These are phyloP conservation scores for Australoheros scitulus DNA, from an alignment of 2,113 vertebrate species.

Conservation along the genomic window DNA sequence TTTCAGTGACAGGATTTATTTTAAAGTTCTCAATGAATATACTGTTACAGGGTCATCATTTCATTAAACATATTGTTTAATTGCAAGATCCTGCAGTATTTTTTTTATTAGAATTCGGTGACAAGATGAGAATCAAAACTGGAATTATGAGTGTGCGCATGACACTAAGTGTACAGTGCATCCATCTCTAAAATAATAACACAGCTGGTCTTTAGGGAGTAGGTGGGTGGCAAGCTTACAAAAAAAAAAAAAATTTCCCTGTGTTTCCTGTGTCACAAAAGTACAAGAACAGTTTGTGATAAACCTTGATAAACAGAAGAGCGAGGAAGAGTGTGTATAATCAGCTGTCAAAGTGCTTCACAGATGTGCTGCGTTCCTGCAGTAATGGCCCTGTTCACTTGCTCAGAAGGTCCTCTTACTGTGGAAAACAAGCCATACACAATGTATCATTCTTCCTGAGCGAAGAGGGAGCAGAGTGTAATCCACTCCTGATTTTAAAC, in stretches of 20 bases:
- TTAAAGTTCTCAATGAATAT: neutral
- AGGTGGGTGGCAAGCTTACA: slow-evolving; percentile 75
- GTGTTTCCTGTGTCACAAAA: slow-evolving; percentile 78
- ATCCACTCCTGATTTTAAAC: slow-evolving; percentile 43
- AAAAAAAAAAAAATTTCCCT: slow-evolving; percentile 73
- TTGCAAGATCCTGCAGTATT: neutral
- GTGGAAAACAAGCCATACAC: slow-evolving; percentile 36
- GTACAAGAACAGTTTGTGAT: slow-evolving; percentile 80
- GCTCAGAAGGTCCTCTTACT: slow-evolving; percentile 38
- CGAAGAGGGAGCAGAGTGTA: slow-evolving; percentile 14
- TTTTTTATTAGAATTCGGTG: slow-evolving; percentile 28
- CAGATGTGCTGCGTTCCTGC: slow-evolving; percentile 68
- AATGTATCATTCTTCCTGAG: slow-evolving; percentile 39
- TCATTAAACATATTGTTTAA: neutral
- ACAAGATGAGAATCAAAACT: slow-evolving; percentile 7
- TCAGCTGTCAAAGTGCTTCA: slow-evolving; percentile 71
- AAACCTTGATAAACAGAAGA: slow-evolving; percentile 86
- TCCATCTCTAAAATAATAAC: slow-evolving; percentile 67
- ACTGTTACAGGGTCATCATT: neutral
- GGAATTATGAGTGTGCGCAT: slow-evolving; percentile 23
- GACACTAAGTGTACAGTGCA: slow-evolving; percentile 45
- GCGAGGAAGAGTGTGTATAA: slow-evolving; percentile 73
- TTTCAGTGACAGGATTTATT: neutral
- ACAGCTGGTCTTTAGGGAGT: slow-evolving; percentile 82
- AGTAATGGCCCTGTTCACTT: slow-evolving; percentile 52